Evolutionary conservation across 2,888 invertebrate species (phyloP), one percentile per base, ranked within the genome.

Genomic region (Acronicta leporina): DNA sequence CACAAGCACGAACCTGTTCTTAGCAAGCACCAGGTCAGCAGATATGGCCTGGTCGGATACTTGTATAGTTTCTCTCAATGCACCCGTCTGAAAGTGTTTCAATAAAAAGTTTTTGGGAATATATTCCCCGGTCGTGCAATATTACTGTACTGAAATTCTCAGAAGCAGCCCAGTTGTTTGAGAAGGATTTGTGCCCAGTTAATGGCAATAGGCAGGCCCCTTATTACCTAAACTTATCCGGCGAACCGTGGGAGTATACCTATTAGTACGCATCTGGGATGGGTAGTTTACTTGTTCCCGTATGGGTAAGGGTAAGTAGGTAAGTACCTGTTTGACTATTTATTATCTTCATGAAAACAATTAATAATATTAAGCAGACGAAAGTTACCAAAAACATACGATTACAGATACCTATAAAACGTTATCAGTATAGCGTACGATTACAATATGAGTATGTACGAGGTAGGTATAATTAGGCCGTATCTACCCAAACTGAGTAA

Each of bases 31-130:
- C 27, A 95, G 83, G 73, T 94, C 92, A 0, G 94, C 94, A 0
- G 95, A 94, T 83, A 95, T 94, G 1, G 94, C 87, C 75, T 94
- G 90, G 8, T 92, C 93, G 4, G 83, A 75, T 5, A 95, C 79
- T 7, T 80, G 58, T 27, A 94, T 88, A 33, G 82, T 89, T 68
- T 89, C 83, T 44, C 85, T 83, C 45, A 92, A 76, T 7, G 66
- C 60, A 5, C 96, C 96, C 13, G 87, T 89, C 96, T 96, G 87
- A 66, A 65, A 66, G 47, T 47, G 5, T 47, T 14, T 11, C 2
- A 16, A 25, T 15, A 43, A 11, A 3, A 20, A 4, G 13, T 11
- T 43, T 43, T 35, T n/a, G 35, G 16, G 16, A 42, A 16, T 42
- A n/a, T n/a, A 4, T 2, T 43, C 13, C 11, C 16, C 4, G 20